phyloP scores from a whole-genome alignment of 2,888 invertebrate species.

The Labia minor region DNA sequence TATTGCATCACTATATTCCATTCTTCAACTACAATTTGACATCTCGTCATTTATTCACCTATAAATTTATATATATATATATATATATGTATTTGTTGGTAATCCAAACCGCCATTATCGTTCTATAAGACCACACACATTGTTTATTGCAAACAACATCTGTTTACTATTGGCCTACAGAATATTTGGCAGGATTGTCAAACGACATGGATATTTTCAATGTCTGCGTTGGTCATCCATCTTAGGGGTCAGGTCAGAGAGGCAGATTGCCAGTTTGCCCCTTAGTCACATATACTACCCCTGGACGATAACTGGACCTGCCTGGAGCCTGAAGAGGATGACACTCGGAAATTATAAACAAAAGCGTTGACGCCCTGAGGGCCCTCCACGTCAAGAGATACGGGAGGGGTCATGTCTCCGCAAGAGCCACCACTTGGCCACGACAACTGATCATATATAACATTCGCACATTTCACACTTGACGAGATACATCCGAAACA shows the following conservation, averaged over 20 bases:
- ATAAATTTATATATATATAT: neutral
- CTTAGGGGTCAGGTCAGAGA: neutral
- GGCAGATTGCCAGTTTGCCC: neutral
- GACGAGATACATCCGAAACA: no score
- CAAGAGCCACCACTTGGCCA: no score
- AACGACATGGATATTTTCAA: neutral
- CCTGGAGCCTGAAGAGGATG: neutral
- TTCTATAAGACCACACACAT: conserved; percentile 2
- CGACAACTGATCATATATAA: no score
- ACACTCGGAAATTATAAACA: conserved; percentile 13
- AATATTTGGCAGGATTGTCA: neutral
- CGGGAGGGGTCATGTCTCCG: no score
- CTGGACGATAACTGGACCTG: neutral
- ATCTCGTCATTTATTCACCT: neutral
- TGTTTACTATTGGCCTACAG: neutral
- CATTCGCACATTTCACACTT: no score
- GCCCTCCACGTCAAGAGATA: neutral
- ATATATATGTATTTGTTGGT: neutral
- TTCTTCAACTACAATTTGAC: neutral
- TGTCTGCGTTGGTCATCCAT: conserved; percentile 3
- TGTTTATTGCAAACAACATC: conserved; percentile 13
- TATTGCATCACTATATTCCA: neutral
- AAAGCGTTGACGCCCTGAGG: conserved; percentile 7
- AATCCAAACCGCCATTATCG: neutral
- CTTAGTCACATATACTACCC: neutral